Conservation (phyloP, 1,140 invertebrate genomes). For the Ostrea denselamellosa region DNA sequence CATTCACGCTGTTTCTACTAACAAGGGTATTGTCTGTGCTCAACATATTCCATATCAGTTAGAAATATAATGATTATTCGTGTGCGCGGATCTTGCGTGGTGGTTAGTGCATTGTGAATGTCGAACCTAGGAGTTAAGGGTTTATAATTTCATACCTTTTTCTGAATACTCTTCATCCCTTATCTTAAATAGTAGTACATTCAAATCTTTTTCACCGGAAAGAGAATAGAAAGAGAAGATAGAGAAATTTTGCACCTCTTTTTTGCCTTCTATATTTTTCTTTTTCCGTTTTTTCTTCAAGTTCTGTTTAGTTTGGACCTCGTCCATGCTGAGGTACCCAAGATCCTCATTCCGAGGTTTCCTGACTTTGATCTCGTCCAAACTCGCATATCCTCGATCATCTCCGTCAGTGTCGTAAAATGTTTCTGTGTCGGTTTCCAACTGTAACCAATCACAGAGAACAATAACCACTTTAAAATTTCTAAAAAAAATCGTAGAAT, state of each 20-base stretch:
- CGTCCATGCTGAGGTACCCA: constrained; percentile 9
- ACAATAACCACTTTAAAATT: neutral
- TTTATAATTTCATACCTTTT: no score
- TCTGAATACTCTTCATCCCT: no score
- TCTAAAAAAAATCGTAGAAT: neutral
- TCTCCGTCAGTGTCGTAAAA: constrained; percentile 13
- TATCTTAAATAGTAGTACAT: no score
- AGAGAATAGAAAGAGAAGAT: no score
- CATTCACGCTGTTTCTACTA: neutral
- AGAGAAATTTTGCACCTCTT: neutral
- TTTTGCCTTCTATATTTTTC: neutral
- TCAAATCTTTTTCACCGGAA: no score
- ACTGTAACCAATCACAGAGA: neutral
- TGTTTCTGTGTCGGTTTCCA: neutral
- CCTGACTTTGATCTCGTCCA: neutral
- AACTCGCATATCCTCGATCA: constrained; percentile 30
- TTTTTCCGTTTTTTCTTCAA: neutral
- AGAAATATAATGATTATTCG: no score
- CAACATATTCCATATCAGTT: no score
- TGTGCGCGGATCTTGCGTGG: no score
- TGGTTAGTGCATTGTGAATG: no score
- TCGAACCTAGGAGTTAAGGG: no score
- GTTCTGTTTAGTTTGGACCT: neutral
- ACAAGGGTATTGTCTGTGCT: no score
- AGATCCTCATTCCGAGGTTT: neutral